phyloP scores from a whole-genome alignment of 2,797 vertebrate species.

The Sebastes diaconus region DNA sequence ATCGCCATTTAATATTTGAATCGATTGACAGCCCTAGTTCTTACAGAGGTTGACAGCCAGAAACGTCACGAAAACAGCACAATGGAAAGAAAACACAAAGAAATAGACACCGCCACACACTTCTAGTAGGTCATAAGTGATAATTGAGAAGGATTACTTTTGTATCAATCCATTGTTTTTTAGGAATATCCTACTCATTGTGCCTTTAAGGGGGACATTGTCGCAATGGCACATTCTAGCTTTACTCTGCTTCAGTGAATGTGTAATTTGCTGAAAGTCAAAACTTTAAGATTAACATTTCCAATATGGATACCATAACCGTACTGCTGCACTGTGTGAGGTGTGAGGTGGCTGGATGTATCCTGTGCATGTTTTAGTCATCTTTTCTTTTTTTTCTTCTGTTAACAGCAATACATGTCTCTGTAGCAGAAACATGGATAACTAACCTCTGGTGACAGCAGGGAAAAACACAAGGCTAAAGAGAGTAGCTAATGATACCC shows the following conservation, averaged over 20 bases:
- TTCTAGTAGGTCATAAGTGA: too few species aligned
- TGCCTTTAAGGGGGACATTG: not conserved
- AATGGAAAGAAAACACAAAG: not conserved
- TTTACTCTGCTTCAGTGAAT: too few species aligned
- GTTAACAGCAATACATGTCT: conserved; percentile 36
- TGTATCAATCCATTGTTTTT: too few species aligned
- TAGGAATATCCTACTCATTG: not conserved
- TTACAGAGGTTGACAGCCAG: not conserved
- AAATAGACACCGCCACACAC: too few species aligned
- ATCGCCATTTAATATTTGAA: too few species aligned
- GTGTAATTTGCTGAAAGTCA: not conserved
- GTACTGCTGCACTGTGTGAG: too few species aligned
- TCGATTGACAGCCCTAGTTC: too few species aligned
- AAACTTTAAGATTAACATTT: not conserved
- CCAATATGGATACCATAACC: not conserved
- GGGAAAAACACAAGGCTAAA: conserved; percentile 74
- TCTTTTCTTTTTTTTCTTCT: not conserved
- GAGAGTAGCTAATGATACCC: conserved; percentile 80
- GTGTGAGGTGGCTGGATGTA: not conserved
- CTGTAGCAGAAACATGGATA: conserved; percentile 53
- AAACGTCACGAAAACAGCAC: not conserved
- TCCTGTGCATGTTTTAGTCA: not conserved
- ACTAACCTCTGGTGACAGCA: conserved; percentile 62
- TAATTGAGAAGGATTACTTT: too few species aligned
- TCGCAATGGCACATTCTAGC: not conserved